Conservation (phyloP, 2,888 invertebrate species). For the Tolmerus cingulatus region DNA sequence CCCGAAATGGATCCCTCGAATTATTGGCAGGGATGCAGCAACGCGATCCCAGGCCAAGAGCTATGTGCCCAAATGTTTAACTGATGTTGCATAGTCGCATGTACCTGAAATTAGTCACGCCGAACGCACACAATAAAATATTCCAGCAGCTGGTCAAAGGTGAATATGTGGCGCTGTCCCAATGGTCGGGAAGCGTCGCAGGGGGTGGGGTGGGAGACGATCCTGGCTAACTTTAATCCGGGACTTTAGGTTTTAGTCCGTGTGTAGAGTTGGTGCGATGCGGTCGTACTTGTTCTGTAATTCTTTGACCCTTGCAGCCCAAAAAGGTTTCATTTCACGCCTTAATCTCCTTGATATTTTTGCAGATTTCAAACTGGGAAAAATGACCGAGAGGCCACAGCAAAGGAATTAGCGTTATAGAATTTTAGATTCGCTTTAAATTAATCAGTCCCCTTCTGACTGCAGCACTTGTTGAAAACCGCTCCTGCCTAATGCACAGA, state of each 20-base stretch:
- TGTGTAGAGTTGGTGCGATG: neutral
- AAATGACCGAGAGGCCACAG: neutral
- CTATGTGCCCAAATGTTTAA: slow-evolving; percentile 35
- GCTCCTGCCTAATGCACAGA: neutral
- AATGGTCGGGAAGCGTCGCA: neutral
- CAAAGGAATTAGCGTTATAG: slow-evolving; percentile 35
- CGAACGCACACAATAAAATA: slow-evolving; percentile 41
- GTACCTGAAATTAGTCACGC: slow-evolving; percentile 36
- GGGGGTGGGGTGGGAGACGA: neutral
- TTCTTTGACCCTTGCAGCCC: slow-evolving; percentile 28
- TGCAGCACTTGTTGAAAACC: neutral
- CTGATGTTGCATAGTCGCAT: slow-evolving; percentile 30
- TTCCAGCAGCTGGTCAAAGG: slow-evolving; percentile 24
- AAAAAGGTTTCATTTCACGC: slow-evolving; percentile 36
- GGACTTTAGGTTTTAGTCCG: neutral
- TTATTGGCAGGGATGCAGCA: neutral
- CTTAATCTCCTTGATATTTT: slow-evolving; percentile 34
- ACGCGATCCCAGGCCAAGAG: neutral
- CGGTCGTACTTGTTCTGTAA: slow-evolving; percentile 16
- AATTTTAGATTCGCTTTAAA: slow-evolving; percentile 33
- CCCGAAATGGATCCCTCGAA: neutral
- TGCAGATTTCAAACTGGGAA: slow-evolving; percentile 14
- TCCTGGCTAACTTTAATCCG: neutral
- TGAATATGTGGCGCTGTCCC: neutral
- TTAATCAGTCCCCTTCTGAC: neutral